Conservation (phyloP, 2,888 invertebrate species). For the Alentia gelatinosa region DNA sequence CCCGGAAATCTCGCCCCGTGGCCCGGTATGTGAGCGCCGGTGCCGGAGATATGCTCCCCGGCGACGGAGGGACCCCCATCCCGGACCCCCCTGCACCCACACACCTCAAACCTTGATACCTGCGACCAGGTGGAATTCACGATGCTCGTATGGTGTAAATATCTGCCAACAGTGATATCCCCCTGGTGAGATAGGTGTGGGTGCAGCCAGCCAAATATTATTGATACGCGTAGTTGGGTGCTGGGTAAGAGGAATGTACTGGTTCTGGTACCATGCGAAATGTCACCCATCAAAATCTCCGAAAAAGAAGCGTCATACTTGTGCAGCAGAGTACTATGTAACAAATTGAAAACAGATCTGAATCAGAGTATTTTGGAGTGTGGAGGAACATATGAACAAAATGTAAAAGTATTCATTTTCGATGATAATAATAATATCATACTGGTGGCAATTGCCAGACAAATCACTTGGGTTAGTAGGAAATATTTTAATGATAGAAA, state of each 20-base stretch:
- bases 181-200: not conserved
- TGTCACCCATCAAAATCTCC: too few relatives aligned
- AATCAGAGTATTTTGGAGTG: too few relatives aligned
- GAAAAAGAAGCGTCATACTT: too few relatives aligned
- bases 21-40: not conserved
- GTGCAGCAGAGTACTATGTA: too few relatives aligned
- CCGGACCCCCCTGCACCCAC: not conserved
- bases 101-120: not conserved
- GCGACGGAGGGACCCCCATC: not conserved
- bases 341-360: too few relatives aligned
- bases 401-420: too few relatives aligned
- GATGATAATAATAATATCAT: too few relatives aligned
- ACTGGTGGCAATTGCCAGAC: too few relatives aligned
- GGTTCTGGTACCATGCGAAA: too few relatives aligned
- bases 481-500: too few relatives aligned
- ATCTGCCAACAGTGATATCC: not conserved
- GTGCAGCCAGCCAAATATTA: not conserved
- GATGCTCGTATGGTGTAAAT: not conserved
- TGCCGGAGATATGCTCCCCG: not conserved
- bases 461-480: too few relatives aligned
- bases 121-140: not conserved
- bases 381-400: too few relatives aligned
- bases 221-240: not conserved
- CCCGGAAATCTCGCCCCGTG: not conserved
- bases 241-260: not conserved